Evolutionary conservation across 2,888 invertebrate species (phyloP), one percentile per base, ranked within the genome.

Genomic region (Cerceris rybyensis): DNA sequence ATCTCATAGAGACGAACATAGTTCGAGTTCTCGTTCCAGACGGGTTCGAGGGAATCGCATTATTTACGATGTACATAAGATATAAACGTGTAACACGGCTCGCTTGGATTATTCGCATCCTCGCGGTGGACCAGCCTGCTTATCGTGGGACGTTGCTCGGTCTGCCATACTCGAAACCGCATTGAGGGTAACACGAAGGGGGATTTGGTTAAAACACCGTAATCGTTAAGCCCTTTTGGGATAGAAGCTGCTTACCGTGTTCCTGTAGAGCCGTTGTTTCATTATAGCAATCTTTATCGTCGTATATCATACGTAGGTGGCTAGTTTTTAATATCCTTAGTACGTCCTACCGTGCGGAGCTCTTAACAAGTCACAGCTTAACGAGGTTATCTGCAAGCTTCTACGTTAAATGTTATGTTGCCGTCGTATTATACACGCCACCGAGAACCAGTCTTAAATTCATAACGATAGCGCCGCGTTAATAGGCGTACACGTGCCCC

Each of bases 141-240:
- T 85, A 88, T 88, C 83, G 78, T 71, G 60, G 57, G 54, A 67
- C 65, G 68, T 75, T 78, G 77, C 75, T 52, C 69, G 66, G 73
- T 63, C 63, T 75, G 63, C 54, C 59, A 54, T 80, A 76, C 70
- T 70, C 57, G 57, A 52, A 77, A 78, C 78, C 70, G 66, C 83
- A 82, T 83, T 83, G 81, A 83, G 83, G 28, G 85, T 78, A 86
- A 85, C 84, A 71, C 78, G 63, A 69, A 76, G 71, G 77, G 76
- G 85, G 87, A 89, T 90, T 90, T 87, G 72, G 77, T 82, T 85
- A 78, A 84, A 83, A 83, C 79, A 74, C 80, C 78, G 72, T 80
- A 78, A 82, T 75, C 72, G 79, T 83, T 84, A 86, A 87, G 78
- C 86, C 75, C 70, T 71, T 75, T 55, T 7, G 50, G 50, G 50